Conservation (phyloP, 2,888 invertebrate species). For the Torymus texanus region DNA sequence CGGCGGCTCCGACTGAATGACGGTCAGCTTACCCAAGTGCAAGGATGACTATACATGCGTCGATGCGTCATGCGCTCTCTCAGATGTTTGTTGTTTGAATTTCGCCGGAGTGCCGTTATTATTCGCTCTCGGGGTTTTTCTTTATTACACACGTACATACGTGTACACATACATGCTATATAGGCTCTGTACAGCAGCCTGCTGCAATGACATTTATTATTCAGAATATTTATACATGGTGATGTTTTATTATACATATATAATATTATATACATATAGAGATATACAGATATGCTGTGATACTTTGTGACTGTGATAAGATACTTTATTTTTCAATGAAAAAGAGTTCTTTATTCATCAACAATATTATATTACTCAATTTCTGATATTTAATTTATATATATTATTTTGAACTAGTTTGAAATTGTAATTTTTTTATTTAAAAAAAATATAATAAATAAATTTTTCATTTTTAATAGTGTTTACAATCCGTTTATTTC, state of each 20-base stretch:
- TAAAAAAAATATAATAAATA: slow-evolving; percentile 43
- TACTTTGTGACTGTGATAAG: slow-evolving; percentile 29
- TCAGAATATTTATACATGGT: not conserved
- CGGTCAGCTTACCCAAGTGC: slow-evolving; percentile 54
- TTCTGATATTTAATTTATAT: slow-evolving; percentile 26
- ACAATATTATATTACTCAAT: not conserved
- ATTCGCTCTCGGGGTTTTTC: slow-evolving; percentile 4
- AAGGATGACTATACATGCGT: slow-evolving; percentile 45
- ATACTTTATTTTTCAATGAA: slow-evolving; percentile 13
- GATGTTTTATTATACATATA: no score
- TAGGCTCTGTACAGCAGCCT: not conserved
- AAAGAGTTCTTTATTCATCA: not conserved
- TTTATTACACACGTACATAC: no score
- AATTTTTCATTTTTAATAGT: slow-evolving; percentile 51
- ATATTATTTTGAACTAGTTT: slow-evolving; percentile 39
- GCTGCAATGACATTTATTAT: slow-evolving; percentile 13
- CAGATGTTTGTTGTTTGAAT: slow-evolving; percentile 51
- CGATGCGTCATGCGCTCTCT: slow-evolving; percentile 44
- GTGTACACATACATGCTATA: no score
- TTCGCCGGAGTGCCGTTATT: slow-evolving; percentile 17
- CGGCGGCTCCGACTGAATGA: slow-evolving; percentile 36
- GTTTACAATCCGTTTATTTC: slow-evolving; percentile 52
- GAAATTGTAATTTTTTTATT: slow-evolving; percentile 45
- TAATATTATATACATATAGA: slow-evolving; percentile 17
- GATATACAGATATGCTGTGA: slow-evolving; percentile 35